phyloP scores from a whole-genome alignment of 1,140 invertebrate genomes.

The Lepidurus couesii region DNA sequence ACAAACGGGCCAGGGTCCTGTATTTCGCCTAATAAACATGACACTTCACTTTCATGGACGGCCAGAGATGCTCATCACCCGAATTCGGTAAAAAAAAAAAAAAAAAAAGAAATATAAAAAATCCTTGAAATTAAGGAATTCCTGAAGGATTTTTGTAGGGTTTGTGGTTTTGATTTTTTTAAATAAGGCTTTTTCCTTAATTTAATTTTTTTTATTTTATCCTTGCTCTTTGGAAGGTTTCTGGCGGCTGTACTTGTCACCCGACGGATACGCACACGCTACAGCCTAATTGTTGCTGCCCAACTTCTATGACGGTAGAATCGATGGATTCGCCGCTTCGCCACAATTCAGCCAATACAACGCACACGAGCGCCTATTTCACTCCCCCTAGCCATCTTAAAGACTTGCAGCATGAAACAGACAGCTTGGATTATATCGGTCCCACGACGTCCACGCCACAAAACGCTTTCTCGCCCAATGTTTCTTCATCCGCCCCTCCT shows the following conservation, averaged over 20 bases:
- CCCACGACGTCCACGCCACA: background rate
- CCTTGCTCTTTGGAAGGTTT: background rate
- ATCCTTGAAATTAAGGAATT: too few species aligned
- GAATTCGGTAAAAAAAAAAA: background rate
- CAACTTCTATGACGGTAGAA: background rate
- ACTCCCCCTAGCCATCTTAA: background rate
- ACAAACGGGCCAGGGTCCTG: background rate
- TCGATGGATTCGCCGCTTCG: background rate
- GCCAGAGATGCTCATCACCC: background rate
- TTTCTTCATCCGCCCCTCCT: background rate
- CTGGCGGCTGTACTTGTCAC: background rate
- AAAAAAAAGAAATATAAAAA: too few species aligned
- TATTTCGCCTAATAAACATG: background rate
- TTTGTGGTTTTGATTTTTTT: too few species aligned
- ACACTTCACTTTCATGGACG: background rate
- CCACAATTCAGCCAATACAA: background rate
- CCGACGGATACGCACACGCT: background rate
- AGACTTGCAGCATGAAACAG: background rate
- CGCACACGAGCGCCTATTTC: slow-evolving; percentile 6
- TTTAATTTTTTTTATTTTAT: too few species aligned
- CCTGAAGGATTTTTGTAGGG: too few species aligned
- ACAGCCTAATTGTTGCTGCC: background rate
- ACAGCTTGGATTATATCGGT: slow-evolving; percentile 2
- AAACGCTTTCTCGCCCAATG: background rate
- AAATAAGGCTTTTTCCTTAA: too few species aligned